Percentiles rank a stretch among this genome's conserved stretches.
These are phyloP conservation scores for Ascaphus truei DNA, from an alignment of 2,113 vertebrate species.

Conservation along the genomic window DNA sequence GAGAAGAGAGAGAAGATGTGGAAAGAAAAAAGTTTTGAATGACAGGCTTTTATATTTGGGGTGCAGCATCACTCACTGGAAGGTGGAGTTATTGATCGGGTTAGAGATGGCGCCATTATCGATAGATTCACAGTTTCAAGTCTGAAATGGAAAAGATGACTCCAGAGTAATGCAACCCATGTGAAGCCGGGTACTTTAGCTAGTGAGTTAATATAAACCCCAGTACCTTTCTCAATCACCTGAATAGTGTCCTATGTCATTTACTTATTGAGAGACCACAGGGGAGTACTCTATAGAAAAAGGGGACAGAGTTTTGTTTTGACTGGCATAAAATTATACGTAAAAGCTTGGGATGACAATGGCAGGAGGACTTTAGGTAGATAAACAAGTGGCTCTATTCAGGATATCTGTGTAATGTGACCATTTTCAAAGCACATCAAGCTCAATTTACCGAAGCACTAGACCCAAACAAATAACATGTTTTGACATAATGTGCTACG, in stretches of 20 bases:
- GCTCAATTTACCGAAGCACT: background rate
- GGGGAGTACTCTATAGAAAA: background rate
- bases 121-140: too few relatives aligned
- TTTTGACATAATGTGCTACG: background rate
- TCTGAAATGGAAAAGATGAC: too few relatives aligned
- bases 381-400: constrained; percentile 14
- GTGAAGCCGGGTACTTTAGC: too few relatives aligned
- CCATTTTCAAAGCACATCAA: constrained; percentile 5
- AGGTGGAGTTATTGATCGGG: too few relatives aligned
- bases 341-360: constrained; percentile 11
- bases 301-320: constrained; percentile 9
- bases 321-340: constrained; percentile 9
- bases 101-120: too few relatives aligned
- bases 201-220: too few relatives aligned
- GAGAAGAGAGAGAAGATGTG: too few relatives aligned
- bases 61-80: too few relatives aligned
- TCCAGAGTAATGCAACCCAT: too few relatives aligned
- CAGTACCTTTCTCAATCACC: too few relatives aligned
- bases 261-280: background rate
- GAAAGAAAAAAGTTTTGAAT: too few relatives aligned
- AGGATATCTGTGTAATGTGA: constrained; percentile 10
- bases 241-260: background rate
- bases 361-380: background rate
- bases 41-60: too few relatives aligned
- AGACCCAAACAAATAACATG: background rate